A percentile compares a stretch with the other conserved stretches of the same genome.
Conservation (phyloP, 2,113 vertebrate species). For the Tonatia bakeri region DNA sequence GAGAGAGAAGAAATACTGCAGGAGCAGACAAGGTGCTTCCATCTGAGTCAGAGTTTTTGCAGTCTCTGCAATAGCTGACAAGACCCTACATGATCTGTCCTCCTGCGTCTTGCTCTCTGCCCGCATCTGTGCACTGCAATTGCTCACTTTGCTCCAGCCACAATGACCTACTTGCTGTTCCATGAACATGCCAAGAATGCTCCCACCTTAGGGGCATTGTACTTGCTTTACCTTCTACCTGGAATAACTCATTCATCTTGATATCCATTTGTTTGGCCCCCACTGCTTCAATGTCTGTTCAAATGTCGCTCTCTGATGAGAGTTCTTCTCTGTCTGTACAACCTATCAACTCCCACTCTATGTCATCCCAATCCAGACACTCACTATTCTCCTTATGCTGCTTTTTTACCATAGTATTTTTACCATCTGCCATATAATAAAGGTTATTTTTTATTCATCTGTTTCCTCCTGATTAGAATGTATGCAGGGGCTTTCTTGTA, state of each 20-base stretch:
- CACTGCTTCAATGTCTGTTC: background rate
- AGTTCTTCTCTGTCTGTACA: background rate
- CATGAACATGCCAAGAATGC: background rate
- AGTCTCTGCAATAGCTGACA: background rate
- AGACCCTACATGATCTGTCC: background rate
- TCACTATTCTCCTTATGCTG: background rate
- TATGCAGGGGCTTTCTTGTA: background rate
- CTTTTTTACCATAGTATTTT: background rate
- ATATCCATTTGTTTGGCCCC: background rate
- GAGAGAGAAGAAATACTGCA: background rate
- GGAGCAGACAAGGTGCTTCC: background rate
- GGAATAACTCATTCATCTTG: background rate
- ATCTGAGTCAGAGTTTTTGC: background rate
- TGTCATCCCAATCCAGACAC: background rate
- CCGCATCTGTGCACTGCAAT: background rate
- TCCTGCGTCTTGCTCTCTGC: background rate
- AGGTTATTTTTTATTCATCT: background rate
- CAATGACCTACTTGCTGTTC: background rate
- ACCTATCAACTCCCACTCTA: background rate
- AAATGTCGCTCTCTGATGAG: background rate
- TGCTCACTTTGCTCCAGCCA: background rate
- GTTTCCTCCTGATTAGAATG: background rate
- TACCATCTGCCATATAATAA: background rate
- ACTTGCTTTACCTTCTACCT: background rate
- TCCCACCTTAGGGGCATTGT: background rate